Conservation (phyloP, 2,888 invertebrate species). For the Xanthia togata region DNA sequence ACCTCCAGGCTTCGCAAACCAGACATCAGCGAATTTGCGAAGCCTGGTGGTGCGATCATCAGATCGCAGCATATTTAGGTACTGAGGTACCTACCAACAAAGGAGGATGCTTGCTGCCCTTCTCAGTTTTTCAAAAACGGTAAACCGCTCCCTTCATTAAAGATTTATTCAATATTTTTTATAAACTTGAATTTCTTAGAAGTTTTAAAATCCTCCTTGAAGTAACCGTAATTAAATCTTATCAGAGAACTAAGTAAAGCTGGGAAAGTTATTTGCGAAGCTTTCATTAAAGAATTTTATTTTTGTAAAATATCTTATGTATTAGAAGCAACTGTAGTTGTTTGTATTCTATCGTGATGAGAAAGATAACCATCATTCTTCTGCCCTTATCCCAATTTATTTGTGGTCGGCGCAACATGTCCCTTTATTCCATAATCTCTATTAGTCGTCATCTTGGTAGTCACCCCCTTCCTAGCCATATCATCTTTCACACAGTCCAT, state of each 20-base stretch:
- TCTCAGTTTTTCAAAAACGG: neutral
- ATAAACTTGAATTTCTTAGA: constrained; percentile 25
- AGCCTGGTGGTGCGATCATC: too few relatives aligned
- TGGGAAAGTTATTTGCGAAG: constrained; percentile 39
- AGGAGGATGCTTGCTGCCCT: neutral
- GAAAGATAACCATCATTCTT: too few relatives aligned
- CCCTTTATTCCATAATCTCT: too few relatives aligned
- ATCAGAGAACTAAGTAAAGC: constrained; percentile 35
- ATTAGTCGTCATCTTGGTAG: too few relatives aligned
- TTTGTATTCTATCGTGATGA: neutral
- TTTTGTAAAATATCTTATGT: constrained; percentile 36
- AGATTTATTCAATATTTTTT: constrained; percentile 16
- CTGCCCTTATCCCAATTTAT: too few relatives aligned
- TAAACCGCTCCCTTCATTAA: neutral
- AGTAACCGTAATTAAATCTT: constrained; percentile 42
- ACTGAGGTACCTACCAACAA: neutral
- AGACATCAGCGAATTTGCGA: too few relatives aligned
- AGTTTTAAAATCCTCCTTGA: neutral
- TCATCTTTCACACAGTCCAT: too few relatives aligned
- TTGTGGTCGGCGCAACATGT: too few relatives aligned
- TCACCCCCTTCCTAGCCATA: too few relatives aligned
- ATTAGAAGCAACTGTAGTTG: neutral
- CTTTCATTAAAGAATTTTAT: constrained; percentile 34
- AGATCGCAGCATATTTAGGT: neutral
- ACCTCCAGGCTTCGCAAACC: neutral